Evolutionary conservation across 2,797 vertebrate genomes (phyloP), one percentile per base, ranked within the genome.

Genomic region (Oryzias dopingdopingensis): DNA sequence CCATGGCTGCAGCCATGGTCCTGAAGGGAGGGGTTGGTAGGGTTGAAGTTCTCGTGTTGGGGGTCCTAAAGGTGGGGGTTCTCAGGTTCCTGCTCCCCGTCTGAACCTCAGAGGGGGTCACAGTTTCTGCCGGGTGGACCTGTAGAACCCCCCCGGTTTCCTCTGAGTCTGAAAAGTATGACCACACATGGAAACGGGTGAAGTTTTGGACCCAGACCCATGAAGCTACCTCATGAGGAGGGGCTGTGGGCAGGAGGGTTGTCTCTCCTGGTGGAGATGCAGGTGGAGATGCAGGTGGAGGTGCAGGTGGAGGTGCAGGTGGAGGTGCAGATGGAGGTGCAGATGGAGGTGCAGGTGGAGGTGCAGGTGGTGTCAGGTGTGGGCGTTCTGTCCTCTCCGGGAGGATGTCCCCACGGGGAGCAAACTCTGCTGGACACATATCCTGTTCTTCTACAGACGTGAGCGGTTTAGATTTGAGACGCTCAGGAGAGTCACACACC

Each of bases 401-500:
- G 29, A 67, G 1, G 47, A 44, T 14, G 29, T 67, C 56, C 42
- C 56, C 56, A 0, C 0, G 0, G 13, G 17, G 20, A 40, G 0
- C 3, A 0, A 1, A 0, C 4, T 13, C 43, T 17, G 14, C 0
- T 0, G 60, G 2, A 63, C 91, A 92, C n/a, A 86, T 69, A 0
- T 87, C 70, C 0, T 74, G 55, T 5, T 67, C 26, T 0, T 65
- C 5, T 32, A 92, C 65, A 1, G 0, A 16, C 0, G 87, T 0
- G 2, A 92, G 65, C 14, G 82, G 20, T 17, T 0, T 55, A 0
- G 54, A 51, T 2, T 29, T 43, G 2, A 52, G 65, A 5, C 0
- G 0, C 13, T 0, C n/a, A 0, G 91, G 91, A 18, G 79, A 74
- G 29, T 73, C 67, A 63, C 91, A 92, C 44, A 79, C 68, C 87